Evolutionary conservation across 2,888 invertebrate species (phyloP), one percentile per base, ranked within the genome.

Genomic region (Netelia inedita): DNA sequence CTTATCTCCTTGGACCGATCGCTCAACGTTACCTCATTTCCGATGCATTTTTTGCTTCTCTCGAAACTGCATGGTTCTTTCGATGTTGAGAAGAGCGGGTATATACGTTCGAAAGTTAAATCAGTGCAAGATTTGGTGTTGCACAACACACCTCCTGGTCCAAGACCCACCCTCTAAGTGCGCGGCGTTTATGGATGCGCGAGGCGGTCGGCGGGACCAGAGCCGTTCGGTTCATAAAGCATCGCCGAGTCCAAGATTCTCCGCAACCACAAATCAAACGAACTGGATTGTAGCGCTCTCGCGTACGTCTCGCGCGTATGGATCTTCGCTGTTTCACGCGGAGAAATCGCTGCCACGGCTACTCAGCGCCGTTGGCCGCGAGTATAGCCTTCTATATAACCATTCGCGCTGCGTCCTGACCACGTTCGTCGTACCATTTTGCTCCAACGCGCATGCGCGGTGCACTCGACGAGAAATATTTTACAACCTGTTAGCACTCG

Each of bases 151-250:
- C 16, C 59, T 21, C 71, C 41, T 41, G 57, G 78, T 68, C 82
- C 82, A 63, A 87, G 89, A 88, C 87, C 85, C 89, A 86, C 87
- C 75, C 74, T 86, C 88, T 86, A 88, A 89, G 87, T 76, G 82
- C 87, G 65, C 88, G 92, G 92, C 92, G 88, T 92, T 92, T 92
- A 92, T 91, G 89, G 90, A 88, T 88, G 87, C 83, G 78, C 85
- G 85, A 74, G 86, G 85, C 86, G 88, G 87, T 89, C 87, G 87
- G 84, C 85, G 85, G 86, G 72, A 85, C 85, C 85, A 74, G 81
- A 86, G 87, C 89, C 14, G 91, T 92, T 92, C 90, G 91, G 90
- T 91, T 92, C 91, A 91, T 91, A 91, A 91, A 91, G 89, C 90
- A 90, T 88, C 86, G 19, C 57, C 43, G 50, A 75, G 87, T 82